Base-by-base conservation (phyloP, 2,888 invertebrate species). In the Pheosia tremula region DNA sequence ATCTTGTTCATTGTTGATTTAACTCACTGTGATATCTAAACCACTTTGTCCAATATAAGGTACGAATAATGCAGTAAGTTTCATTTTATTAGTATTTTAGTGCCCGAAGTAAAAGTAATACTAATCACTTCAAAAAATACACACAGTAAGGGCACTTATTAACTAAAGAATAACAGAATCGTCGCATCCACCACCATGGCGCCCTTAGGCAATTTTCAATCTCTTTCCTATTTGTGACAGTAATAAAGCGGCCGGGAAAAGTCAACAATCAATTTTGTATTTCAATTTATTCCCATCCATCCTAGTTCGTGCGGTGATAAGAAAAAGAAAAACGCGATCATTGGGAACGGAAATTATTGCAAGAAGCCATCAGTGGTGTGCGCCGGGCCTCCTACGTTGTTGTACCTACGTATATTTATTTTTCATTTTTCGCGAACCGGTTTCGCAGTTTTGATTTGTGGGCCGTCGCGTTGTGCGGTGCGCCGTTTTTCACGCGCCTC, bases 221-320 rank as follows among this genome's bases (percentile, higher is more conserved):
- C 89, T 89, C 85, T 87, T 91, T 90, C 89, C 92, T 88, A 93
- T 93, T 93, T 93, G 90, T 91, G 90, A 88, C 92, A 91, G 93
- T 92, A 94, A 93, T 94, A 93, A 93, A 93, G 87, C 90, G 87
- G 79, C 90, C 89, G 91, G 92, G 89, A 87, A 91, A 91, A 89
- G 91, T 91, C 93, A 94, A 94, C 94, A 94, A 93, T 93, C 94
- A 93, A 93, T 93, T 94, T 94, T 91, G 92, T 93, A 93, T 94
- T 94, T 93, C 94, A 91, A 93, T 93, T 93, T 93, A 93, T 92
- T 93, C 90, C 91, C 89, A 89, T 88, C 90, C 92, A 90, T 91
- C 92, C 86, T 91, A 93, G 93, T 93, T 93, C 88, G 90, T 89
- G 87, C 87, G 90, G 80, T 90, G 92, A 93, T 93, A 93, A 93